Percentiles rank a stretch among this genome's conserved stretches.
These are phyloP conservation scores for Thymallus thymallus DNA, from an alignment of 2,113 vertebrate species.

Conservation along the genomic window DNA sequence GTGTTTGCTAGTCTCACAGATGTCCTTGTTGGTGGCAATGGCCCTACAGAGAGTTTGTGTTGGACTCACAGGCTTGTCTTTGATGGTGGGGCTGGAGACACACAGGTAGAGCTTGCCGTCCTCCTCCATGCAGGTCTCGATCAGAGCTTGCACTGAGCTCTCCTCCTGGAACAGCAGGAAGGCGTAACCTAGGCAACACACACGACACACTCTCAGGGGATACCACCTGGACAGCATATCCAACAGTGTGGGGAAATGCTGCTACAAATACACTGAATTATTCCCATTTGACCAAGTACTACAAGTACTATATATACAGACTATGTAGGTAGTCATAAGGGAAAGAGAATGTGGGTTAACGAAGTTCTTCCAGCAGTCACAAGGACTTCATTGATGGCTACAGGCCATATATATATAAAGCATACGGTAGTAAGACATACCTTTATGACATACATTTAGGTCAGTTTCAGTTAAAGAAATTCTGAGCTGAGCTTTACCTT, in stretches of 20 bases:
- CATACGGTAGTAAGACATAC: neutral
- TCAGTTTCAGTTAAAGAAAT: neutral
- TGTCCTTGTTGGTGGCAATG: too few species aligned
- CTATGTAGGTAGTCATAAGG: neutral
- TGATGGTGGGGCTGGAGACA: conserved; percentile 98
- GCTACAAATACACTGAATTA: neutral
- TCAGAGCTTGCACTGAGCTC: conserved; percentile 94
- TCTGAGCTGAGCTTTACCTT: conserved; percentile 77
- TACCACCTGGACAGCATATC: neutral
- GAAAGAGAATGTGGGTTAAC: neutral
- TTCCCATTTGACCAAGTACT: neutral
- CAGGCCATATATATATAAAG: neutral
- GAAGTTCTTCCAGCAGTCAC: neutral
- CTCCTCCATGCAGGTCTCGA: conserved; percentile 97
- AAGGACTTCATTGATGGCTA: neutral
- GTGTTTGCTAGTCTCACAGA: too few species aligned
- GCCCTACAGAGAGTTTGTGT: neutral
- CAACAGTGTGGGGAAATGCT: neutral
- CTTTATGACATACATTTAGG: neutral
- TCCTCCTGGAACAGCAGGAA: conserved; percentile 99
- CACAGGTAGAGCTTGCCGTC: conserved; percentile 97
- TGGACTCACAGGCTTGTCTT: conserved; percentile 96
- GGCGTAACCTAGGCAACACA: conserved; percentile 83
- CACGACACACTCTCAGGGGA: conserved; percentile 13
- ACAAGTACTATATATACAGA: neutral